Conservation (phyloP, 2,797 vertebrate genomes). For the Diplodus sargus region DNA sequence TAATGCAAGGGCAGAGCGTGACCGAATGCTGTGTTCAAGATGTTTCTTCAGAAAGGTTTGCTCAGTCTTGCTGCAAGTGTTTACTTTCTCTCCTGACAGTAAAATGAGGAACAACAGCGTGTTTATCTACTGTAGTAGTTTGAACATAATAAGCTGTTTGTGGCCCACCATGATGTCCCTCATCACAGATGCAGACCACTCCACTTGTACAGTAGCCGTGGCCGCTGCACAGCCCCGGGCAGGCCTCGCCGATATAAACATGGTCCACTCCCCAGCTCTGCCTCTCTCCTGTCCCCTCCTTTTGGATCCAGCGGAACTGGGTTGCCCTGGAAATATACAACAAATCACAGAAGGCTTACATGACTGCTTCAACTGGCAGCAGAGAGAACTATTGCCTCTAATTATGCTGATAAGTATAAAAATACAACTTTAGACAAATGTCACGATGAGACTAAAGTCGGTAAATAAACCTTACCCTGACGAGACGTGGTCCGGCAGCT, state of each 20-base stretch:
- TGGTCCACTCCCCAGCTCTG: conserved; percentile 98
- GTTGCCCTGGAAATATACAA: conserved; percentile 88
- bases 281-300: conserved; percentile 91
- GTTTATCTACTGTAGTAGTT: not conserved
- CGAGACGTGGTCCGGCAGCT: conserved; percentile 96
- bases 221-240: conserved; percentile 95
- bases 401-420: not conserved
- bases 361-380: not conserved
- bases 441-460: not conserved
- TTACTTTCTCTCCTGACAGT: conserved; percentile 1
- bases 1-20: not conserved
- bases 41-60: not conserved
- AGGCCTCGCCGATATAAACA: conserved; percentile 96
- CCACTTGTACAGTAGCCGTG: conserved; percentile 94
- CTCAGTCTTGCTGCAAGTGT: not conserved
- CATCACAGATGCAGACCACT: conserved; percentile 95
- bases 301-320: conserved; percentile 99
- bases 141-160: conserved; percentile 11
- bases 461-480: conserved; percentile 87
- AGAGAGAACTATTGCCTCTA: not conserved
- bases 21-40: not conserved
- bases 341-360: not conserved
- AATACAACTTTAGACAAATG: not conserved
- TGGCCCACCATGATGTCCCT: conserved; percentile 92
- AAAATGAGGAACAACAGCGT: not conserved